These are phyloP conservation scores for Pseudotriccus pelzelni DNA, from an alignment of 2,797 vertebrate species.

Conservation along the genomic window DNA sequence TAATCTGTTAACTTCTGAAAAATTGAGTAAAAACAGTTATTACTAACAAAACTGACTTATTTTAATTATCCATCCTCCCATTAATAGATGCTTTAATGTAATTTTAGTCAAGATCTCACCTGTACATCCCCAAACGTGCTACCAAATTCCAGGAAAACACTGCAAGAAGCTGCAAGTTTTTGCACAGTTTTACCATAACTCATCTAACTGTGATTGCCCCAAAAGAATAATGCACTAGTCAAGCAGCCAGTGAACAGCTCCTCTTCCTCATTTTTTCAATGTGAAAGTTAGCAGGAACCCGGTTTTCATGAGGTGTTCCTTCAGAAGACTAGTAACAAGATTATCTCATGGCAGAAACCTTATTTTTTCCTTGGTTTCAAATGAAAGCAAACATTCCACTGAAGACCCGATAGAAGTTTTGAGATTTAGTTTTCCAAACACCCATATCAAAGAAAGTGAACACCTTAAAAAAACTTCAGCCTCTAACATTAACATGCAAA, in stretches of 20 bases:
- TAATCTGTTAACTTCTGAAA: neutral
- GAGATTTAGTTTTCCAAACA: neutral
- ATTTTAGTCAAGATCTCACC: neutral
- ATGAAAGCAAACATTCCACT: neutral
- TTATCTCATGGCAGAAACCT: neutral
- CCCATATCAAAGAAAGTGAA: neutral
- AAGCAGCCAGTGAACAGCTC: neutral
- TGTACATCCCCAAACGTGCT: neutral
- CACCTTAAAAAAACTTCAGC: neutral
- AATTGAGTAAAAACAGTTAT: neutral
- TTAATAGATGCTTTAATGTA: neutral
- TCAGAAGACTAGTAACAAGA: neutral
- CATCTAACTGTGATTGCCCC: neutral
- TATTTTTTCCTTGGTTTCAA: neutral
- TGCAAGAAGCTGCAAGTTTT: neutral
- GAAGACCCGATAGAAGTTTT: neutral
- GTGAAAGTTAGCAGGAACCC: neutral
- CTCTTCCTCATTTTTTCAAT: neutral
- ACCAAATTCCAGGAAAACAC: neutral
- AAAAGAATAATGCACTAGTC: neutral
- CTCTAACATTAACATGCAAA: neutral
- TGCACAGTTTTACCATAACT: neutral
- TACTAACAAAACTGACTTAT: neutral
- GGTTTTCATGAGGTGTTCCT: neutral
- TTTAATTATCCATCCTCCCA: neutral